Conservation (phyloP, 2,888 invertebrate genomes). For the Caenorhabditis japonica region DNA sequence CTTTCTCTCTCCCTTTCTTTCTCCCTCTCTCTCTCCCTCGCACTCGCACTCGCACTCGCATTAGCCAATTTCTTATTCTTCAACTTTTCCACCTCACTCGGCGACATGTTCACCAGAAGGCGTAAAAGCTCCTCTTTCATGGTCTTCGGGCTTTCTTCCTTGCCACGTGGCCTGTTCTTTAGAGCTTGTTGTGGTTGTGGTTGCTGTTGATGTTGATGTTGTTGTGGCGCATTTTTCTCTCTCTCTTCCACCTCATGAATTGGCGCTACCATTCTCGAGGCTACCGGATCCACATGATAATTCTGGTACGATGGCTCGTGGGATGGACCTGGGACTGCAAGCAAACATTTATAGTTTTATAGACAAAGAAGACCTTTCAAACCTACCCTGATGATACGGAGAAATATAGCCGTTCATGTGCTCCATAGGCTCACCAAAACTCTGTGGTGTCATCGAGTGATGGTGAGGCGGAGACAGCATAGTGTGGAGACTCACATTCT, state of each 20-base stretch:
- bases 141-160: conserved; percentile 13
- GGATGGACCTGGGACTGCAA: not conserved
- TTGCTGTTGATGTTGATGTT: too few relatives aligned
- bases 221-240: too few relatives aligned
- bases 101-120: conserved; percentile 60
- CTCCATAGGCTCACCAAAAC: conserved; percentile 29
- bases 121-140: conserved; percentile 68
- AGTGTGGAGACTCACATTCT: conserved; percentile 18
- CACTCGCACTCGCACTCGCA: not conserved
- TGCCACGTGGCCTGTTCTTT: conserved; percentile 3
- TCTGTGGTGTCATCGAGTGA: conserved; percentile 27
- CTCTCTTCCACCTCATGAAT: too few relatives aligned
- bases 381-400: conserved; percentile 23
- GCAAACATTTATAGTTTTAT: not conserved
- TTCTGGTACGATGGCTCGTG: not conserved
- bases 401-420: conserved; percentile 40
- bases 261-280: too few relatives aligned
- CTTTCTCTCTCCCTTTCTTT: too few relatives aligned
- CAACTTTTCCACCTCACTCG: conserved; percentile 53
- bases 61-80: conserved; percentile 19
- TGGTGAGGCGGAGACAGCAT: conserved; percentile 33
- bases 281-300: too few relatives aligned
- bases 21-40: conserved; percentile 1
- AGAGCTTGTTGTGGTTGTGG: conserved; percentile 9
- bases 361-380: not conserved